Base-by-base conservation (phyloP, 1,140 invertebrate genomes). In the Hydropsyche tenuis region DNA sequence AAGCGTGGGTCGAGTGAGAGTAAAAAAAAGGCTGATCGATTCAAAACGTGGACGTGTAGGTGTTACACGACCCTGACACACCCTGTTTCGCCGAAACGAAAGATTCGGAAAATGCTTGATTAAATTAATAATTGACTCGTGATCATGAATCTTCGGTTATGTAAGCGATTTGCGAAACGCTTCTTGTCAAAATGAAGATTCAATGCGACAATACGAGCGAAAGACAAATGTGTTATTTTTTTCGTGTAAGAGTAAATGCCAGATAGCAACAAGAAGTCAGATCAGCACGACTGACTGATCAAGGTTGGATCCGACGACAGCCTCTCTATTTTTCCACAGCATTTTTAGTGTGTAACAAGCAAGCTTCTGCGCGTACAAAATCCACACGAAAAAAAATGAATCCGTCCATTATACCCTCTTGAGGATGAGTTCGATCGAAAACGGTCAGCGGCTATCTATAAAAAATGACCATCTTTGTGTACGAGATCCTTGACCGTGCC, bases 301-400 rank as follows among this genome's bases (percentile, higher is more conserved):
- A 63, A 63, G 60, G 60, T 63, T 63, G 20, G 25, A 63, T 14
- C 23, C 25, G 30, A 63, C 56, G n/a, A 20, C n/a, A 12, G 9
- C 20, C 60, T 63, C 60, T 63, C 60, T 63, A 27, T 63, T 63
- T 42, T 63, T 12, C 12, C n/a, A n/a, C n/a, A n/a, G n/a, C n/a
- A n/a, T n/a, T n/a, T n/a, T n/a, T n/a, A n/a, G n/a, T n/a, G n/a
- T n/a, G n/a, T n/a, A n/a, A n/a, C n/a, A n/a, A n/a, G n/a, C n/a
- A n/a, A n/a, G n/a, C n/a, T n/a, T n/a, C n/a, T n/a, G n/a, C n/a
- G n/a, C n/a, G n/a, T n/a, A n/a, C n/a, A n/a, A 20, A 20, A 53
- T 3, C 51, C 51, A 16, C 2, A 14, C 18, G n/a, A 20, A 20
- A 14, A 20, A 20, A 53, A 53, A 53, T 20, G n/a, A 53, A 18